Conservation (phyloP, 2,797 vertebrate genomes). For the Prunella strophiata region DNA sequence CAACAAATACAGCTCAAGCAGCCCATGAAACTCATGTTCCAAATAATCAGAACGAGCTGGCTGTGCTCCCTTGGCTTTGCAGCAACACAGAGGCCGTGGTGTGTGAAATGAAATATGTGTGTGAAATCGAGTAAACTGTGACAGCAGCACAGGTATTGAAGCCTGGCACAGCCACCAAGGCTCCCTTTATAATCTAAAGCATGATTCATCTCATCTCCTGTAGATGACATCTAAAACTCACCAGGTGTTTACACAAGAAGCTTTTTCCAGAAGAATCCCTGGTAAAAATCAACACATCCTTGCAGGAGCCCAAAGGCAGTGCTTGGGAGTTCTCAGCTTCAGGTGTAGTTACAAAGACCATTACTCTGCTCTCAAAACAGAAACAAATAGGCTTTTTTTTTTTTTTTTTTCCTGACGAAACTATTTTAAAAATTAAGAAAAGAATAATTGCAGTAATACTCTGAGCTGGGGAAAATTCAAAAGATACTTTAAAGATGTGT, state of each 20-base stretch:
- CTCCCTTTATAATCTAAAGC: not conserved
- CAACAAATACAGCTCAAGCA: not conserved
- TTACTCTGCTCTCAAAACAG: not conserved
- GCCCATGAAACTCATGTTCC: constrained; percentile 18
- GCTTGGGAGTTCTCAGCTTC: not conserved
- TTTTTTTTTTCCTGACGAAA: not conserved
- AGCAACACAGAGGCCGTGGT: not conserved
- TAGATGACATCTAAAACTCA: not conserved
- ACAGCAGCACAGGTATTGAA: not conserved
- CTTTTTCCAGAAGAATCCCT: not conserved
- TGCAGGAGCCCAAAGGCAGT: not conserved
- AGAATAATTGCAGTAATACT: not conserved
- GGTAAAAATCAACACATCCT: not conserved
- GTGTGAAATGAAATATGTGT: constrained; percentile 51
- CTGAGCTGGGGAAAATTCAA: not conserved
- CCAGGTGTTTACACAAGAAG: not conserved
- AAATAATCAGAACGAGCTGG: not conserved
- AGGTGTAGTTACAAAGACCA: not conserved
- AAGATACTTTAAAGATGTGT: not conserved
- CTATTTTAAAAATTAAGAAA: not conserved
- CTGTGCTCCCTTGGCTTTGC: not conserved
- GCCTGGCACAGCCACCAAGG: not conserved
- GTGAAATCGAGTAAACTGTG: not conserved
- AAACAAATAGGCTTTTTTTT: not conserved
- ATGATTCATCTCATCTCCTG: not conserved